Base-by-base conservation (phyloP, 2,888 invertebrate genomes). In the Urechis unicinctus region DNA sequence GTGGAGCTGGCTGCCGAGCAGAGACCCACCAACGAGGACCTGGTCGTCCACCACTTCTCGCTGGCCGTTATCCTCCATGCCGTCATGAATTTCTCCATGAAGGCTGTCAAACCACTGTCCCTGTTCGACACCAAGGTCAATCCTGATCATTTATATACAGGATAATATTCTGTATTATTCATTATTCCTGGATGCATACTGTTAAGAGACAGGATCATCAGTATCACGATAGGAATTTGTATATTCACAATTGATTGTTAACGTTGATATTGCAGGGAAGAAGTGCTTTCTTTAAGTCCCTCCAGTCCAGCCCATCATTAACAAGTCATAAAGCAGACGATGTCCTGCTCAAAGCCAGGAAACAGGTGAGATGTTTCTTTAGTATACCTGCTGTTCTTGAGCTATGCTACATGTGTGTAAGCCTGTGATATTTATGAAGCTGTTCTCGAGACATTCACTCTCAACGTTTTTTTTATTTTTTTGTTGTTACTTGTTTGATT, bases 21-120 rank as follows among this genome's bases (percentile, higher is more conserved):
- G 70, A 85, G 85, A 63, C 81, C 82, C 53, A 85, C 88, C 1
- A 88, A 89, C 76, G 85, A 85, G 60, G 87, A 88, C 64, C 81
- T 91, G 61, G 79, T 94, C 6, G 84, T 86, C 65, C 80, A 91
- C 55, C 91, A 93, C 76, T 85, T 86, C 66, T 89, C 92, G 77
- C 81, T 93, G 53, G 85, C 86, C 1, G 82, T 85, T 60, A 85
- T 87, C 1, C 81, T 93, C 54, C 85, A 88, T 64, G 88, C 91
- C 77, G 85, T 91, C 64, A 85, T 89, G 24, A 83, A 84, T 62
- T 89, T 92, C 69, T 85, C 85, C 66, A 75, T 93, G 50, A 90
- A 77, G 65, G 72, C 72, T 30, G 67, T 75, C 83, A 50, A 89
- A 86, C 75, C 89, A 85, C 6, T 81, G 87, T 59, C 87, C 50